Evolutionary conservation across 1,140 invertebrate species (phyloP).

Genomic region (Drosophila melanica): DNA sequence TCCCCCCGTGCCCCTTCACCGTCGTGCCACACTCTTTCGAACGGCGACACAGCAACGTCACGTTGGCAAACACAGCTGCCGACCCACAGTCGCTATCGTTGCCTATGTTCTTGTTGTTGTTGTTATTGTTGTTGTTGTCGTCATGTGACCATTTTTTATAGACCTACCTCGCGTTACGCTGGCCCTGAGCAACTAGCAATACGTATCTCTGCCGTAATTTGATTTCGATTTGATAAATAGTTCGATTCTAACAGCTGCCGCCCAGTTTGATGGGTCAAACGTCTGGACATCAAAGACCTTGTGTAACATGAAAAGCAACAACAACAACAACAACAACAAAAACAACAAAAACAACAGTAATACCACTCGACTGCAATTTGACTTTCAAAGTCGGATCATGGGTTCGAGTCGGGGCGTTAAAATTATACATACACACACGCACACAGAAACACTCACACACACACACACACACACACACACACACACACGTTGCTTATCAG

Average conservation of each 20-base stretch:
- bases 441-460: background rate
- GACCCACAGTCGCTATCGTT: slow-evolving; percentile 39
- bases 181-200: slow-evolving; percentile 2
- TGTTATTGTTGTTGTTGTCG: slow-evolving; percentile 22
- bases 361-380: slow-evolving; percentile 25
- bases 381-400: slow-evolving; percentile 41
- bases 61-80: slow-evolving; percentile 75
- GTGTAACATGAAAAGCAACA: background rate
- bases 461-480: slow-evolving; percentile 2
- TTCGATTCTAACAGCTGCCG: slow-evolving; percentile 32
- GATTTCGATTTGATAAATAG: slow-evolving; percentile 51
- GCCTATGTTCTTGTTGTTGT: slow-evolving; percentile 1
- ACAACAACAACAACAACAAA: background rate
- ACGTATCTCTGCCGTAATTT: slow-evolving; percentile 30
- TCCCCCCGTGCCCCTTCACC: background rate
- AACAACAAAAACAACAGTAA: background rate
- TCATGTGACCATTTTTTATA: slow-evolving; percentile 78
- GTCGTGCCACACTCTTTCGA: too few relatives aligned
- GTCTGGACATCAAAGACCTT: slow-evolving; percentile 30
- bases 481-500: slow-evolving; percentile 55
- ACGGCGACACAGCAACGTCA: slow-evolving; percentile 8
- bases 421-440: slow-evolving; percentile 34
- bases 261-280: slow-evolving; percentile 6
- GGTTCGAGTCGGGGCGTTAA: slow-evolving; percentile 49
- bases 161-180: slow-evolving; percentile 15